Base-by-base conservation (phyloP, 2,888 invertebrate genomes). In the Eristalis tenax region DNA sequence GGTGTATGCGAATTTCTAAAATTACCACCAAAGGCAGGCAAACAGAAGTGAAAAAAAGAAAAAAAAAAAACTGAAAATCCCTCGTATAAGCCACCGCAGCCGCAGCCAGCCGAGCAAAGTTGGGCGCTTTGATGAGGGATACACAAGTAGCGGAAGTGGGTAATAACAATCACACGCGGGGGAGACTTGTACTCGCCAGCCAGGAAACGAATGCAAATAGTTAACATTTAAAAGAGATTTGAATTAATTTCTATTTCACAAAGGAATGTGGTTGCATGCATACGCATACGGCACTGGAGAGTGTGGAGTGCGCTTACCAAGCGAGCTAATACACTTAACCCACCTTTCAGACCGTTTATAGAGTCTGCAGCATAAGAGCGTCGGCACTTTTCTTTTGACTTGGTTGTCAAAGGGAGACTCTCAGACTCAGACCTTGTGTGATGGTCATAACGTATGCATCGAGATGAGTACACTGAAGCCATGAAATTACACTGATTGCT, bases 141-240 rank as follows among this genome's bases (percentile, higher is more conserved):
- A 56, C 59, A 26, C 28, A 75, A 70, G 79, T 64, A 40, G 40
- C 57, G 63, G 43, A 73, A 83, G 38, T 71, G 56, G 56, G 61
- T 74, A 69, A 69, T 73, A 77, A 77, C 23, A 78, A 83, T 73
- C 11, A 57, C 83, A 71, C 18, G n/a, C 76, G 32, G 28, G 32
- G 6, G 61, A 61, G 59, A 66, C 70, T 23, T 65, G 22, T 50
- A 50, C 22, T 43, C 11, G 13, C 13, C 38, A 38, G 6, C 22
- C 26, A 66, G 23, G 57, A 38, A 68, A 18, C 26, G 26, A 6
- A 50, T 66, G 66, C 66, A 18, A 70, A 63, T 70, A 38, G 64
- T 5, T 38, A 2, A 23, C 32, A 66, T 43, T 18, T 4, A 5
- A 15, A 57, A 22, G 26, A 57, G 6, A 23, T 11, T 40, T 18